Evolutionary conservation across 2,113 vertebrate genomes (phyloP).

Genomic region (Megaptera novaeangliae): DNA sequence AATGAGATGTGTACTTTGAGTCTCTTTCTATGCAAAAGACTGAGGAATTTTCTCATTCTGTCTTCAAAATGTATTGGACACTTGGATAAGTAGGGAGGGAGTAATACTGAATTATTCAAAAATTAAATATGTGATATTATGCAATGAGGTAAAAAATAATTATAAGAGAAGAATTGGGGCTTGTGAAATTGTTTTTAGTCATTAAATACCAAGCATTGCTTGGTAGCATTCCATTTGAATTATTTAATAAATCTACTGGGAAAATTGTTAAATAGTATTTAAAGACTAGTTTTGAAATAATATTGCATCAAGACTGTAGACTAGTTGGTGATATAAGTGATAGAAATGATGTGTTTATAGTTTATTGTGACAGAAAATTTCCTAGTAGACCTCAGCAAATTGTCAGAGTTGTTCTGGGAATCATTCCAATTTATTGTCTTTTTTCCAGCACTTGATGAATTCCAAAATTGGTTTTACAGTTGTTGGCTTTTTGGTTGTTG

Average conservation of each 20-base stretch:
- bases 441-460: slow-evolving; percentile 52
- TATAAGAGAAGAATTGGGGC: neutral
- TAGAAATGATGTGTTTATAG: neutral
- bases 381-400: slow-evolving; percentile 49
- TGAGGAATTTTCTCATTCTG: slow-evolving; percentile 19
- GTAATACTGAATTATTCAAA: slow-evolving; percentile 51
- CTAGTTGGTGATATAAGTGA: neutral
- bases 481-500: slow-evolving; percentile 8
- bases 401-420: slow-evolving; percentile 58
- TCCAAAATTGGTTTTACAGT: slow-evolving; percentile 35
- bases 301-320: slow-evolving; percentile 9
- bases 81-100: slow-evolving; percentile 19
- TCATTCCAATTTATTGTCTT: slow-evolving; percentile 42
- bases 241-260: slow-evolving; percentile 23
- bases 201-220: slow-evolving; percentile 2
- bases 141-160: slow-evolving; percentile 33
- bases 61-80: slow-evolving; percentile 35
- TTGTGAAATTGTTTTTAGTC: slow-evolving; percentile 32
- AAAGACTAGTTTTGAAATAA: neutral
- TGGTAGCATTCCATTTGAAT: neutral
- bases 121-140: neutral
- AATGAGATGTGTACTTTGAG: neutral
- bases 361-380: slow-evolving; percentile 51
- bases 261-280: neutral
- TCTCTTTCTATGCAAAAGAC: neutral